Percentiles rank a stretch among this genome's conserved stretches.
These are phyloP conservation scores for Drosophila burlai DNA, from an alignment of 1,140 invertebrate species.

Conservation along the genomic window DNA sequence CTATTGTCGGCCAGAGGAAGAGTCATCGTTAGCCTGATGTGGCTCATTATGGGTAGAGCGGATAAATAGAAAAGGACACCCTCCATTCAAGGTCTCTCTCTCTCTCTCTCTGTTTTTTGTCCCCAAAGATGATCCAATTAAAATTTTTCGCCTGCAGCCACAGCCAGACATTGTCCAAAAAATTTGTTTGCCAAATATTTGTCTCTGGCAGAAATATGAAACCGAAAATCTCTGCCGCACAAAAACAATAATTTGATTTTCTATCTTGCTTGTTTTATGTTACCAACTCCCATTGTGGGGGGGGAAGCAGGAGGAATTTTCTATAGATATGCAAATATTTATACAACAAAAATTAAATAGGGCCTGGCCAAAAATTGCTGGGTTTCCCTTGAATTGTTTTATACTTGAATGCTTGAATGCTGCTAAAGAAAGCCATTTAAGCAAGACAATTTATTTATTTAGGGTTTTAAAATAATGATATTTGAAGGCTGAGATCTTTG, in stretches of 20 bases:
- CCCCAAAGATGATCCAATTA: slow-evolving; percentile 67
- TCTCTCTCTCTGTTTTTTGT: slow-evolving; percentile 26
- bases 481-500: slow-evolving; percentile 1
- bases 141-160: slow-evolving; percentile 58
- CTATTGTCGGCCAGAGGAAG: slow-evolving; percentile 45
- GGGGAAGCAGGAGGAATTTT: background rate
- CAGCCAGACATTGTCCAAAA: slow-evolving; percentile 39
- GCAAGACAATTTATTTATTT: slow-evolving; percentile 1
- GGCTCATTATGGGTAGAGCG: slow-evolving; percentile 62
- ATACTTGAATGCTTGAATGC: slow-evolving; percentile 3
- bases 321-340: slow-evolving; percentile 42
- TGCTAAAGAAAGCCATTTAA: slow-evolving; percentile 8
- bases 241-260: slow-evolving; percentile 55
- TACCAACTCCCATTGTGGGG: background rate
- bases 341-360: slow-evolving; percentile 24
- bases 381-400: background rate
- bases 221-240: slow-evolving; percentile 42
- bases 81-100: slow-evolving; percentile 18
- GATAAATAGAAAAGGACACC: slow-evolving; percentile 34
- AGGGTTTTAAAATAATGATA: slow-evolving; percentile 2
- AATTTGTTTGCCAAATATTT: slow-evolving; percentile 51
- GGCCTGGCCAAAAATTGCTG: background rate
- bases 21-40: slow-evolving; percentile 61
- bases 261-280: slow-evolving; percentile 30
- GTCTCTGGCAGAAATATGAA: slow-evolving; percentile 48